phyloP scores from a whole-genome alignment of 1,140 invertebrate species.

The Riptortus pedestris region DNA sequence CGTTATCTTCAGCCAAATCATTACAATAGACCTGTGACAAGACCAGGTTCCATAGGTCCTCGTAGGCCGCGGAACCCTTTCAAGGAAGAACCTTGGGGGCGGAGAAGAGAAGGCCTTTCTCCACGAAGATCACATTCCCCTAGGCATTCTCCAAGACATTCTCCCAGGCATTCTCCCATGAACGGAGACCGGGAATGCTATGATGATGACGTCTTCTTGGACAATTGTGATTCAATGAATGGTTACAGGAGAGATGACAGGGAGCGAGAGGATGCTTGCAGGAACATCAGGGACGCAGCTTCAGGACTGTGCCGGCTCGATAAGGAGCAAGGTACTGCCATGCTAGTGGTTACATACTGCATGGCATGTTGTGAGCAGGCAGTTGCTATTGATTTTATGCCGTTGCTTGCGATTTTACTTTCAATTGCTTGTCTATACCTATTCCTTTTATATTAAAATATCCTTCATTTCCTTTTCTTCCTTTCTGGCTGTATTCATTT shows the following conservation, averaged over 20 bases:
- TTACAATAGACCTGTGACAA: neutral
- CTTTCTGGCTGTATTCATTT: too few relatives aligned
- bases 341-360: constrained; percentile 50
- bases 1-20: neutral
- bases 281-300: constrained; percentile 34
- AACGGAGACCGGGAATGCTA: neutral
- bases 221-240: constrained; percentile 17
- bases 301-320: constrained; percentile 32
- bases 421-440: constrained; percentile 53
- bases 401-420: constrained; percentile 54
- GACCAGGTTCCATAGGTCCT: constrained; percentile 9
- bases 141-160: neutral
- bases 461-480: neutral
- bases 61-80: constrained; percentile 4
- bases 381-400: constrained; percentile 51
- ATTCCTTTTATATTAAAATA: constrained; percentile 22
- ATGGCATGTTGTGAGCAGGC: constrained; percentile 51
- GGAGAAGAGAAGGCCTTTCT: neutral
- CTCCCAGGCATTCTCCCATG: neutral
- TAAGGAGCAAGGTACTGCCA: neutral
- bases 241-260: constrained; percentile 31
- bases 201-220: neutral
- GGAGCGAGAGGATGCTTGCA: constrained; percentile 44
- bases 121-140: neutral
- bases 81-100: constrained; percentile 7